Evolutionary conservation across 2,888 invertebrate species (phyloP).

Genomic region (Patella depressa): DNA sequence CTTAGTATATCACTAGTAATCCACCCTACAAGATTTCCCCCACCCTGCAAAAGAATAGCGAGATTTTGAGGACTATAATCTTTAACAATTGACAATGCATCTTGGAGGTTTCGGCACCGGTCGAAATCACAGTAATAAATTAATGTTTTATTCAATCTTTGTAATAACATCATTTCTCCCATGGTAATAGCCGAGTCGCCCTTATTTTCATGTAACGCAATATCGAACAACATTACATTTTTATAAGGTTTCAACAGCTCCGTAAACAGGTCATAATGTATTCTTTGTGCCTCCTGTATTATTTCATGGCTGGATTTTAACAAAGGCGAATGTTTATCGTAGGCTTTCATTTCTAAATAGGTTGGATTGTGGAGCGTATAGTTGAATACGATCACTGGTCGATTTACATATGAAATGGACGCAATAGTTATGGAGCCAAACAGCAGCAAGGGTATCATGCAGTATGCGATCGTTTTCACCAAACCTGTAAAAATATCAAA

Average conservation of each 20-base stretch:
- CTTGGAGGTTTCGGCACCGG: background rate
- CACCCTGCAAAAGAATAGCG: constrained; percentile 42
- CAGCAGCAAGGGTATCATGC: too few species aligned
- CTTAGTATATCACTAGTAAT: background rate
- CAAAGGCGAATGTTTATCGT: too few species aligned
- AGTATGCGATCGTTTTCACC: too few species aligned
- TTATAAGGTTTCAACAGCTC: constrained; percentile 19
- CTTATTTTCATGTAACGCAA: constrained; percentile 38
- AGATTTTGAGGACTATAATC: constrained; percentile 22
- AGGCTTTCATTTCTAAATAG: too few species aligned
- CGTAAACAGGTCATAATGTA: constrained; percentile 21
- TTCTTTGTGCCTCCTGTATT: constrained; percentile 24
- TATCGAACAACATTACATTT: constrained; percentile 39
- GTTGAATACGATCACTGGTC: too few species aligned
- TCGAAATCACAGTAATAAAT: constrained; percentile 16
- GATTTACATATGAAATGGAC: too few species aligned
- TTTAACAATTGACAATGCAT: background rate
- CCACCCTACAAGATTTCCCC: constrained; percentile 33
- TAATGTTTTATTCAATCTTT: constrained; percentile 25
- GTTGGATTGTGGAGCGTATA: too few species aligned
- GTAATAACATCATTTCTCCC: constrained; percentile 33
- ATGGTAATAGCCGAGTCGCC: constrained; percentile 41
- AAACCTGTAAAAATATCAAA: too few species aligned
- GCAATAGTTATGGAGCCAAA: too few species aligned
- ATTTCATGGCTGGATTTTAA: too few species aligned